Base-by-base conservation (phyloP, 2,888 invertebrate genomes). In the Epinotia bilunana region DNA sequence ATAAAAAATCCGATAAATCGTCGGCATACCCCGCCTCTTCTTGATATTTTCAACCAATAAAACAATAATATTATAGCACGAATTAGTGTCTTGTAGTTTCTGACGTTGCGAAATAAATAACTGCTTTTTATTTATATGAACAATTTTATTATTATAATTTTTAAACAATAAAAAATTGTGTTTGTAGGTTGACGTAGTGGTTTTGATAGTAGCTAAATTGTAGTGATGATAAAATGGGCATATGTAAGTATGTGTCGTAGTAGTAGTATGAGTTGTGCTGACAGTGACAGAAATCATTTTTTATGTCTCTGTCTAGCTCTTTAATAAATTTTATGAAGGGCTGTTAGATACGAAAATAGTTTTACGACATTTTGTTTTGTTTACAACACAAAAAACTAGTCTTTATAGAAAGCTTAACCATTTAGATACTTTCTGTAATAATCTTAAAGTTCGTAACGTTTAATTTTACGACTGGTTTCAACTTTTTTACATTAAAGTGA, bases 41-140 rank as follows among this genome's bases (percentile, higher is more conserved):
- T 86, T 88, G 88, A 87, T 91, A 89, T 89, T 90, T 84, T 83
- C 81, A 84, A 87, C 87, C 86, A 88, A 93, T 93, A 93, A 92
- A 93, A 92, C 92, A 91, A 92, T 93, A 85, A 93, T 88, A 91
- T 90, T 91, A 90, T 90, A 87, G 86, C 88, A 83, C 81, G 83
- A 72, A 78, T 79, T 85, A 86, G 84, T 83, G 86, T 86, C 87
- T 83, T 87, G 85, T 88, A 86, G 82, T 84, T 87, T 86, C 83
- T 80, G 83, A 83, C 85, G 82, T 83, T 81, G 80, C 80, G 85
- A 87, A 87, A 89, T 90, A 89, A 90, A 89, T 87, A 89, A 86
- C 80, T 77, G 78, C 78, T 85, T 88, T 91, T 90, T 88, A 87
- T 89, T 84, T 84, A 79, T 84, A 86, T 87, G 84, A 88, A 88